Evolutionary conservation across 35 echinoderm and acorn worm species (phyloP).

Genomic region (Heliocidaris erythrogramma): DNA sequence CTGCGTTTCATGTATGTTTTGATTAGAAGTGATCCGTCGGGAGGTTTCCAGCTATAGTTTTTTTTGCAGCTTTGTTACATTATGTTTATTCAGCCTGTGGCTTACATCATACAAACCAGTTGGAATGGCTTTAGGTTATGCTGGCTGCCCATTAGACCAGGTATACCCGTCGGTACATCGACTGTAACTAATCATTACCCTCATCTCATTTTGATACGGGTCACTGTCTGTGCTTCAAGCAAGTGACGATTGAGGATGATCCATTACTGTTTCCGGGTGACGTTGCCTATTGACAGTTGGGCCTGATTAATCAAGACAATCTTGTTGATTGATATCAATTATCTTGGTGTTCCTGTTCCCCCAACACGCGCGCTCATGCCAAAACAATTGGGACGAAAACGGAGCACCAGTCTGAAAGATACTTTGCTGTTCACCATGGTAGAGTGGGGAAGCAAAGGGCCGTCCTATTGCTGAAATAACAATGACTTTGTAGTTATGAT

Average conservation of each 20-base stretch:
- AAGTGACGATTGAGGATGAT: conserved; percentile 2
- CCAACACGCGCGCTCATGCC: neutral
- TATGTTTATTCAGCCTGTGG: no score
- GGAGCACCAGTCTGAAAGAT: neutral
- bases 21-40: no score
- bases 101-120: neutral
- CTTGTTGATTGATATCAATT: neutral
- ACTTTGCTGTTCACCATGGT: no score
- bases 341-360: neutral
- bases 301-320: conserved; percentile 2
- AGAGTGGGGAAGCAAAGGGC: no score
- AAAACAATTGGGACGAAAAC: neutral
- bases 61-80: no score
- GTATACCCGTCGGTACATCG: neutral
- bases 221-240: neutral
- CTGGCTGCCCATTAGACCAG: neutral
- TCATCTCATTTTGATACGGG: neutral
- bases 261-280: neutral
- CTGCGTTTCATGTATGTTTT: no score
- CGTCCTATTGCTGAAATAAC: no score
- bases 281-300: conserved; percentile 2
- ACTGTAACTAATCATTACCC: neutral
- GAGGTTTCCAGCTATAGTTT: no score
- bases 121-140: neutral
- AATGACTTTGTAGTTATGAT: no score